Percentiles rank a stretch among this genome's conserved stretches.
Conservation (phyloP, 1,140 invertebrate species). For the Drosophila miranda region DNA sequence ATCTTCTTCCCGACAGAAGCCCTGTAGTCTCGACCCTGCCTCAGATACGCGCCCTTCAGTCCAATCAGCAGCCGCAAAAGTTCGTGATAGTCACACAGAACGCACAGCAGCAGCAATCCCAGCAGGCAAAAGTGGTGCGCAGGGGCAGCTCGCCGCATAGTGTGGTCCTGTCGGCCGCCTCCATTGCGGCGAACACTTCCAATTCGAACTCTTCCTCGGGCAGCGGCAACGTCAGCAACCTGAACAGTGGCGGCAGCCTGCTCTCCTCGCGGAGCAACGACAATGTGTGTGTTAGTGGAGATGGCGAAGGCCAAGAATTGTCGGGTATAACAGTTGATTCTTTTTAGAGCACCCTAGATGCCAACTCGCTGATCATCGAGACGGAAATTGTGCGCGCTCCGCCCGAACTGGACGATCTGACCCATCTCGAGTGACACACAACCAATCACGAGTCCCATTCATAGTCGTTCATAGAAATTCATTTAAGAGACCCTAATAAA, state of each 20-base stretch:
- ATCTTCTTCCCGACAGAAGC: slow-evolving; percentile 38
- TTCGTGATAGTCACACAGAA: slow-evolving; percentile 76
- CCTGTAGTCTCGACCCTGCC: slow-evolving; percentile 71
- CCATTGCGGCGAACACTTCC: slow-evolving; percentile 57
- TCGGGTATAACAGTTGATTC: slow-evolving; percentile 50
- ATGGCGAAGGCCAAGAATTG: slow-evolving; percentile 44
- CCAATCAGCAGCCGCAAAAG: slow-evolving; percentile 64
- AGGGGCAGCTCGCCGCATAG: slow-evolving; percentile 73
- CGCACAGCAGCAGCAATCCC: slow-evolving; percentile 42
- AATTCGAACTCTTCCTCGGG: slow-evolving; percentile 65
- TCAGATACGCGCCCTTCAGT: slow-evolving; percentile 69
- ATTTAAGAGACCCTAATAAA: no score
- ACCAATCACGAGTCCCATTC: no score
- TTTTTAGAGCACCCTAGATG: slow-evolving; percentile 75
- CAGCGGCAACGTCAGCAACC: slow-evolving; percentile 18
- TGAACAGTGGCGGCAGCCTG: slow-evolving; percentile 24
- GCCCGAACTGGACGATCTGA: slow-evolving; percentile 75
- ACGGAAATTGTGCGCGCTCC: slow-evolving; percentile 73
- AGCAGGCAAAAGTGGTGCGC: slow-evolving; percentile 58
- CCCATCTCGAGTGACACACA: slow-evolving; percentile 69
- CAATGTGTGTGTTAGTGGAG: slow-evolving; percentile 73
- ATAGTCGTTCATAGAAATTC: no score
- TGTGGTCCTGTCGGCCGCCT: slow-evolving; percentile 58
- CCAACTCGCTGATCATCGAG: slow-evolving; percentile 77
- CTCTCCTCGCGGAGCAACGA: slow-evolving; percentile 50